Percentiles rank a stretch among this genome's conserved stretches.
These are phyloP conservation scores for Campodea augens DNA, from an alignment of 1,140 invertebrate genomes.

Conservation along the genomic window DNA sequence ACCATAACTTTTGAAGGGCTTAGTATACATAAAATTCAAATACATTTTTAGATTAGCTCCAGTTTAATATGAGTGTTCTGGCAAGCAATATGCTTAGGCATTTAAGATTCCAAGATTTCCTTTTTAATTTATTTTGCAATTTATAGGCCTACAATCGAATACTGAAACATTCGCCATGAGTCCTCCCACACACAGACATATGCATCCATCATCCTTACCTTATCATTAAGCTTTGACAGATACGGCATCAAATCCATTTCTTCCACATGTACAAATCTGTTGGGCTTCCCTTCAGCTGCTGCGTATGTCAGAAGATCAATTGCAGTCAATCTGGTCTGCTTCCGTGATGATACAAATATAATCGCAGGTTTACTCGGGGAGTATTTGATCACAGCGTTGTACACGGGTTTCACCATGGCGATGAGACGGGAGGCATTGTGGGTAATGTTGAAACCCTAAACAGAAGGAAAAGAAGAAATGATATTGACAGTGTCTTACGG, in stretches of 20 bases:
- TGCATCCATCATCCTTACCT: constrained; percentile 25
- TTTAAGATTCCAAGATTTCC: too few species aligned
- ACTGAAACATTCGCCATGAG: not conserved
- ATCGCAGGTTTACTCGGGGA: constrained; percentile 76
- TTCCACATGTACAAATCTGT: constrained; percentile 72
- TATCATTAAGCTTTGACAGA: constrained; percentile 67
- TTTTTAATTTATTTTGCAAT: too few species aligned
- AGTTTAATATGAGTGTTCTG: too few species aligned
- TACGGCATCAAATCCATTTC: constrained; percentile 75
- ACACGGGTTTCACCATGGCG: constrained; percentile 94
- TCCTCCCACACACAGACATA: not conserved
- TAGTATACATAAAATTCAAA: constrained; percentile 7
- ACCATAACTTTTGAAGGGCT: constrained; percentile 13
- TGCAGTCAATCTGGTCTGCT: constrained; percentile 81
- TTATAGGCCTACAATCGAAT: too few species aligned
- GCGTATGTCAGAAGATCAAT: constrained; percentile 88
- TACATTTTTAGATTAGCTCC: constrained; percentile 8
- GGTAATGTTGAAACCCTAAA: constrained; percentile 84
- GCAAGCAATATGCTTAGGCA: too few species aligned
- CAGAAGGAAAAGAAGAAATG: constrained; percentile 6
- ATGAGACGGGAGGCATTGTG: constrained; percentile 88
- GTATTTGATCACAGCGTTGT: constrained; percentile 78
- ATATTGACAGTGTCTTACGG: not conserved
- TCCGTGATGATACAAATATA: constrained; percentile 90
- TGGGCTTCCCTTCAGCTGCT: constrained; percentile 64